These are phyloP conservation scores for Nothoprocta perdicaria DNA, from an alignment of 2,113 vertebrate genomes.

Conservation along the genomic window DNA sequence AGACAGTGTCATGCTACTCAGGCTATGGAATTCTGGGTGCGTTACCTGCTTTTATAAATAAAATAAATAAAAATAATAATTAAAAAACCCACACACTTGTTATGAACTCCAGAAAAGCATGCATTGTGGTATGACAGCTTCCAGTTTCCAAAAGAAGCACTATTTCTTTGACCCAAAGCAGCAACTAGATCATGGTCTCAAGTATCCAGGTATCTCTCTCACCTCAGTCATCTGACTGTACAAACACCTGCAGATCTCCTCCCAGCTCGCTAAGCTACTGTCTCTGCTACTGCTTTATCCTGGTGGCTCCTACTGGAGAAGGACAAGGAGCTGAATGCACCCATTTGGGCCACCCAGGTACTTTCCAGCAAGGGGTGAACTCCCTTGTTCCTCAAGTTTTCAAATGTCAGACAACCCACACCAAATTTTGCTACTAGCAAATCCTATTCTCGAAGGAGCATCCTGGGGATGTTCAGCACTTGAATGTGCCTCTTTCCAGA, in stretches of 20 bases:
- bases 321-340: not conserved
- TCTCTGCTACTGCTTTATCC: not conserved
- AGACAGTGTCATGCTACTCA: not conserved
- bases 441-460: not conserved
- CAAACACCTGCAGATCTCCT: not conserved
- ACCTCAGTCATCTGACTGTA: not conserved
- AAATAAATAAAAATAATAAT: no score
- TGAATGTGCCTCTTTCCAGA: not conserved
- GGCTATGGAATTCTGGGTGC: not conserved
- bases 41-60: not conserved
- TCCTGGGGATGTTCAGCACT: not conserved
- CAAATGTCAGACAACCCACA: not conserved
- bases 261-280: not conserved
- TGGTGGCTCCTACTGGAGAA: not conserved
- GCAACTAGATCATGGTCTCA: not conserved
- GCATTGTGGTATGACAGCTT: not conserved
- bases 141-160: not conserved
- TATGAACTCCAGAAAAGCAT: not conserved
- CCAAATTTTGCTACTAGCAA: not conserved
- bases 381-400: not conserved
- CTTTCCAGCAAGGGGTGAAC: not conserved
- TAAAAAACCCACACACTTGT: not conserved
- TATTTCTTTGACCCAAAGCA: not conserved
- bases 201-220: not conserved
- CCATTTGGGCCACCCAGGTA: fast-evolving